Percentiles rank a stretch among this genome's conserved stretches.
These are phyloP conservation scores for Benitochromis conjunctus DNA, from an alignment of 2,113 vertebrate species.

Conservation along the genomic window DNA sequence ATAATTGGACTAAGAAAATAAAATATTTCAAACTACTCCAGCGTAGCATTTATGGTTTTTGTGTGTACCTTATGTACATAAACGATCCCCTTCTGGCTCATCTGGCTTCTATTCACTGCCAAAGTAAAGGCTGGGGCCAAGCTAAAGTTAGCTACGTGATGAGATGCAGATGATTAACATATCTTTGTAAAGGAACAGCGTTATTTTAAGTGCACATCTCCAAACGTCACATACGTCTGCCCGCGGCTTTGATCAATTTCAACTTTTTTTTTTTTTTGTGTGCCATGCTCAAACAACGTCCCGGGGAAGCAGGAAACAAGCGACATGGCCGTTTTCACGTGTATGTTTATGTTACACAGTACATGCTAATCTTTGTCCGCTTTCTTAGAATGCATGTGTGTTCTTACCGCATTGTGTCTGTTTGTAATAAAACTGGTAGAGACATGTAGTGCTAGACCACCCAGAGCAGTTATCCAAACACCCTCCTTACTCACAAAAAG, in stretches of 20 bases:
- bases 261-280: background rate
- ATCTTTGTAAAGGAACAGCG: background rate
- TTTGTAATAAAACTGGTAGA: slow-evolving; percentile 62
- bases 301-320: background rate
- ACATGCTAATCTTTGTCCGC: slow-evolving; percentile 12
- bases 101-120: background rate
- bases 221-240: background rate
- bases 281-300: background rate
- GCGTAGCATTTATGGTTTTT: background rate
- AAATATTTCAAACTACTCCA: background rate
- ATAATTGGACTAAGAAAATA: background rate
- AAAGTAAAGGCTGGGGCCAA: background rate
- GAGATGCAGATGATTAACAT: background rate
- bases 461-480: slow-evolving; percentile 62
- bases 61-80: background rate
- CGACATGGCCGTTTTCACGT: background rate
- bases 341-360: background rate
- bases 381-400: slow-evolving; percentile 27
- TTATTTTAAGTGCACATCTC: background rate
- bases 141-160: slow-evolving; percentile 6
- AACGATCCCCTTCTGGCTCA: background rate
- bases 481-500: slow-evolving; percentile 37
- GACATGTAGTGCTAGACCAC: slow-evolving; percentile 71
- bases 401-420: slow-evolving; percentile 48
- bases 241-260: slow-evolving; percentile 14